These are phyloP conservation scores for Vanacampus margaritifer DNA, from an alignment of 2,113 vertebrate genomes.

Conservation along the genomic window DNA sequence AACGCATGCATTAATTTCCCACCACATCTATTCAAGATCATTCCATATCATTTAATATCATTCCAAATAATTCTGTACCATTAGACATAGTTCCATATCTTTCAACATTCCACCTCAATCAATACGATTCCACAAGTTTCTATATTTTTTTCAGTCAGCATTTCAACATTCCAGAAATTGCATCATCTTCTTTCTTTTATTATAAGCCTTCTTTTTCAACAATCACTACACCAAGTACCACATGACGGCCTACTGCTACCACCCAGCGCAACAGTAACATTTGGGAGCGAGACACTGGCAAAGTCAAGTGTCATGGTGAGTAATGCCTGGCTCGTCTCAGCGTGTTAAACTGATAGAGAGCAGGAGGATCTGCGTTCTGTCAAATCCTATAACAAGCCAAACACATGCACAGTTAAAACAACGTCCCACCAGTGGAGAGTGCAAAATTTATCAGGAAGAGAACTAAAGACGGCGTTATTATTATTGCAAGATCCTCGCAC, in stretches of 20 bases:
- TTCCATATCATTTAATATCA: not conserved
- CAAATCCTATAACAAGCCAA: constrained; percentile 40
- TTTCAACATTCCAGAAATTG: no score
- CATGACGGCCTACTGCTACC: not conserved
- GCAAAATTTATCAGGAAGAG: constrained; percentile 15
- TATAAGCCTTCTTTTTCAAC: not conserved
- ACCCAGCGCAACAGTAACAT: not conserved
- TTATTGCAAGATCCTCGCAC: constrained; percentile 29
- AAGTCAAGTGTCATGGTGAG: constrained; percentile 39
- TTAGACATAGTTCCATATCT: no score
- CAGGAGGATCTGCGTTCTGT: constrained; percentile 56
- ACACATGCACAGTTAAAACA: constrained; percentile 23
- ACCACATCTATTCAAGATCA: no score
- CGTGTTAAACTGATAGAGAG: constrained; percentile 60
- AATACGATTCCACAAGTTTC: no score
- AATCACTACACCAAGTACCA: not conserved
- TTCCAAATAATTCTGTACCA: not conserved
- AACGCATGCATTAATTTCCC: no score
- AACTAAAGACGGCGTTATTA: constrained; percentile 28
- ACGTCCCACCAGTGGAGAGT: constrained; percentile 18
- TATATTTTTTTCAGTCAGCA: no score
- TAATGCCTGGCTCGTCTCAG: constrained; percentile 54
- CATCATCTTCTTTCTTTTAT: not conserved
- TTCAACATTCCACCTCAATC: no score
- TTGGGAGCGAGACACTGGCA: constrained; percentile 17